Base-by-base conservation (phyloP, 2,888 invertebrate species). In the Brachyopa scutellaris region DNA sequence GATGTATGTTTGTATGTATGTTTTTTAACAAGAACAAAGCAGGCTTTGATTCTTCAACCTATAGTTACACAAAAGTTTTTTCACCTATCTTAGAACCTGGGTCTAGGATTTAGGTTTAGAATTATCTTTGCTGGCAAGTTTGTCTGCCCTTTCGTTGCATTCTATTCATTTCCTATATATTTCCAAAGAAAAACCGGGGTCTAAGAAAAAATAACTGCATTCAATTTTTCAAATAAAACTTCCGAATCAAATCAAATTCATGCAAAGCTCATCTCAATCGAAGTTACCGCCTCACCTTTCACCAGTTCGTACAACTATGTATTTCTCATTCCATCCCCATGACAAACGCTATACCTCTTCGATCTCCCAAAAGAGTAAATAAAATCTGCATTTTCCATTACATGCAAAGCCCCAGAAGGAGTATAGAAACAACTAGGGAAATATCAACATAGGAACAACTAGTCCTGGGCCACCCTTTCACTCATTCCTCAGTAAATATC, bases 401-500 rank as follows among this genome's bases (percentile, higher is more conserved):
- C 57, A 66, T 66, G 42, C 61, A 45, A 40, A 78, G 64, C 51
- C 64, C 62, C 36, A 15, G 7, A 55, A 23, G 38, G 15, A 61
- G 38, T 55, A n/a, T n/a, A 61, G 53, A 69, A 47, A 73, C 51
- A 74, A 47, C 45, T 61, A 47, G 53, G 53, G 45, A 53, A 53
- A 59, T 59, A 31, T 61, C 38, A 73, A 67, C 45, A 72, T 69
- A 61, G 53, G 67, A 45, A 53, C 59, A 61, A n/a, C 45, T 15
- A 70, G 42, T 19, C 6, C 29, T 33, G n/a, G n/a, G n/a, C n/a
- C 59, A 29, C 2, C 21, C 15, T 69, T 70, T 61, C 61, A 57
- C 62, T 55, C 42, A 51, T 70, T 82, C 59, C 76, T 82, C 74
- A 23, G 76, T 59, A 82, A 82, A 76, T 82, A 82, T 77, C 69